phyloP scores from a whole-genome alignment of 2,888 invertebrate species.

The Chaetoderma sp. region DNA sequence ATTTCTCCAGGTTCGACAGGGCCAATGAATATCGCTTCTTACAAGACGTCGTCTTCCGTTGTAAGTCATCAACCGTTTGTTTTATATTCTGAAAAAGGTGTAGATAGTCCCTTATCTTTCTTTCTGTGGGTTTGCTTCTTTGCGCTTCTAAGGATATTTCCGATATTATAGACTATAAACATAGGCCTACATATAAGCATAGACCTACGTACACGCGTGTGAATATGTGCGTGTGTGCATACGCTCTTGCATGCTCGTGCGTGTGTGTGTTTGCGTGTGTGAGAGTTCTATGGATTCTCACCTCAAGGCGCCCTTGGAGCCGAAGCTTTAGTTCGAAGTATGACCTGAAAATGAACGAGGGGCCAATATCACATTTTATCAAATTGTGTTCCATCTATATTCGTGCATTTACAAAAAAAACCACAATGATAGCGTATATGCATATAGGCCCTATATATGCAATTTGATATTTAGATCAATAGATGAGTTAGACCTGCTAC shows the following conservation, averaged over 20 bases:
- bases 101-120: too few relatives aligned
- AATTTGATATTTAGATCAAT: too few relatives aligned
- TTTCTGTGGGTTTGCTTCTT: slow-evolving; percentile 42
- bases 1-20: slow-evolving; percentile 85
- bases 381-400: too few relatives aligned
- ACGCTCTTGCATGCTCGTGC: too few relatives aligned
- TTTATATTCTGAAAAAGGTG: slow-evolving; percentile 50
- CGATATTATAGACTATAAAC: slow-evolving; percentile 33
- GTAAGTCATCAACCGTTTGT: slow-evolving; percentile 72
- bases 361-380: too few relatives aligned
- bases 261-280: too few relatives aligned
- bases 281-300: too few relatives aligned
- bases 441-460: too few relatives aligned
- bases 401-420: too few relatives aligned
- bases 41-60: slow-evolving; percentile 82
- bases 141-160: slow-evolving; percentile 52
- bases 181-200: background rate
- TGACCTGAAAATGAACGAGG: slow-evolving; percentile 75
- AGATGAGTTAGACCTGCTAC: too few relatives aligned
- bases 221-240: background rate
- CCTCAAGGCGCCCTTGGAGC: slow-evolving; percentile 86
- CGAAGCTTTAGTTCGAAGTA: slow-evolving; percentile 92
- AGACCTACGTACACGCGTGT: background rate
- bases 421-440: too few relatives aligned
- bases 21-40: slow-evolving; percentile 87